Conservation (phyloP, 1,140 invertebrate species). For the Mylabris phalerata region DNA sequence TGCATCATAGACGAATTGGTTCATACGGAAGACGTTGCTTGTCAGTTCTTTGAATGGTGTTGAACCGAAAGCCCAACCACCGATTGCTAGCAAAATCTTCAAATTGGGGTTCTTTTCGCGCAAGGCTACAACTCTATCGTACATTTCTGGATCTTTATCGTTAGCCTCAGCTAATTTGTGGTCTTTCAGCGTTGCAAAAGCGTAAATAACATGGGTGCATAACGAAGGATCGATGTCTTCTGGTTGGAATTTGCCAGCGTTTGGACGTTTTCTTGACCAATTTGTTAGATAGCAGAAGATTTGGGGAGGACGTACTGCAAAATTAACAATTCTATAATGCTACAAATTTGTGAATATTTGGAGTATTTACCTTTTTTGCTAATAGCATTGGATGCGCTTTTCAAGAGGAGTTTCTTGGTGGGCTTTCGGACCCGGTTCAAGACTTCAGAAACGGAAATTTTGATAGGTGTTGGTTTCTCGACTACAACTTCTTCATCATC, state of each 20-base stretch:
- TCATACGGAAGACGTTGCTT: slow-evolving; percentile 85
- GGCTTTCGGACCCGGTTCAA: slow-evolving; percentile 60
- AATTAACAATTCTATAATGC: neutral
- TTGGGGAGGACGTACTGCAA: slow-evolving; percentile 68
- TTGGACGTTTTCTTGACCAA: slow-evolving; percentile 86
- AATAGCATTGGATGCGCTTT: slow-evolving; percentile 16
- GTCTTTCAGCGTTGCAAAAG: slow-evolving; percentile 84
- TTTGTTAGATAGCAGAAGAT: slow-evolving; percentile 91
- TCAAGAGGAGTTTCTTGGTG: slow-evolving; percentile 43
- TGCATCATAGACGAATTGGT: slow-evolving; percentile 89
- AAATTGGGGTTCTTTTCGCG: slow-evolving; percentile 85
- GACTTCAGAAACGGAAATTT: slow-evolving; percentile 69
- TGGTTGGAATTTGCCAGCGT: slow-evolving; percentile 76
- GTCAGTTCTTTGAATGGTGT: slow-evolving; percentile 90
- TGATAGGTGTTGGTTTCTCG: slow-evolving; percentile 71
- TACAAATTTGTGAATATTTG: neutral
- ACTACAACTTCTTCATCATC: slow-evolving; percentile 44
- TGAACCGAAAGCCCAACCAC: slow-evolving; percentile 91
- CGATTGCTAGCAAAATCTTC: slow-evolving; percentile 85
- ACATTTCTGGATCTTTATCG: slow-evolving; percentile 77
- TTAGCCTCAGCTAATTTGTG: slow-evolving; percentile 69
- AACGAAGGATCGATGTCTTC: slow-evolving; percentile 80
- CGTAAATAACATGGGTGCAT: slow-evolving; percentile 90
- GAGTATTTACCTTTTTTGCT: neutral
- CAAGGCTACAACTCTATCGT: slow-evolving; percentile 72